Percentiles rank a stretch among this genome's conserved stretches.
phyloP scores from a whole-genome alignment of 2,797 vertebrate genomes.

The Tokudaia tokunoshimensis region DNA sequence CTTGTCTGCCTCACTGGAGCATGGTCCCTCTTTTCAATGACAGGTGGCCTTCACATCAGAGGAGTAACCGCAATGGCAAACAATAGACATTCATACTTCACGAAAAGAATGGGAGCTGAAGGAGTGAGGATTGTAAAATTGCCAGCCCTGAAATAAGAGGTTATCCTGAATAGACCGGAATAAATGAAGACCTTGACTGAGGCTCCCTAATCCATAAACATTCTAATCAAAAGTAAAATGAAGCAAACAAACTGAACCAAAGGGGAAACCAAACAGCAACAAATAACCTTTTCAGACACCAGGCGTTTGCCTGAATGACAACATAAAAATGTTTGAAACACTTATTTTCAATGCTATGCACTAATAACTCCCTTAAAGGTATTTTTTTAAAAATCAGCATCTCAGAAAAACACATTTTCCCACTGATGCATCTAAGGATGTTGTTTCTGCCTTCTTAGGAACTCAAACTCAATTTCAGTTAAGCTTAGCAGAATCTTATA shows the following conservation, averaged over 20 bases:
- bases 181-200: slow-evolving; percentile 77
- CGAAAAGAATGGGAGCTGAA: slow-evolving; percentile 38
- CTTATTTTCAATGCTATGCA: not conserved
- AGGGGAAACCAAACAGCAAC: not conserved
- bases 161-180: slow-evolving; percentile 70
- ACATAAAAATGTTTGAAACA: slow-evolving; percentile 39
- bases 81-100: slow-evolving; percentile 75
- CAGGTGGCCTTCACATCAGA: slow-evolving; percentile 83
- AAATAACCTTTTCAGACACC: slow-evolving; percentile 44
- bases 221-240: slow-evolving; percentile 60
- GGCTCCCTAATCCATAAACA: slow-evolving; percentile 64
- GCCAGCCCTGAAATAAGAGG: slow-evolving; percentile 60
- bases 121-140: slow-evolving; percentile 57
- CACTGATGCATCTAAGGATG: not conserved
- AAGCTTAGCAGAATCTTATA: slow-evolving; percentile 16
- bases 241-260: slow-evolving; percentile 41
- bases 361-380: slow-evolving; percentile 35
- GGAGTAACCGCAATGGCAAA: slow-evolving; percentile 54
- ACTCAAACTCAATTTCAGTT: not conserved
- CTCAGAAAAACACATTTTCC: not conserved
- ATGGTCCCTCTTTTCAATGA: slow-evolving; percentile 85
- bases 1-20: slow-evolving; percentile 83
- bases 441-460: slow-evolving; percentile 40
- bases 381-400: not conserved
- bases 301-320: not conserved